These are phyloP conservation scores for Asbolus verrucosus DNA, from an alignment of 1,140 invertebrate genomes.

Conservation along the genomic window DNA sequence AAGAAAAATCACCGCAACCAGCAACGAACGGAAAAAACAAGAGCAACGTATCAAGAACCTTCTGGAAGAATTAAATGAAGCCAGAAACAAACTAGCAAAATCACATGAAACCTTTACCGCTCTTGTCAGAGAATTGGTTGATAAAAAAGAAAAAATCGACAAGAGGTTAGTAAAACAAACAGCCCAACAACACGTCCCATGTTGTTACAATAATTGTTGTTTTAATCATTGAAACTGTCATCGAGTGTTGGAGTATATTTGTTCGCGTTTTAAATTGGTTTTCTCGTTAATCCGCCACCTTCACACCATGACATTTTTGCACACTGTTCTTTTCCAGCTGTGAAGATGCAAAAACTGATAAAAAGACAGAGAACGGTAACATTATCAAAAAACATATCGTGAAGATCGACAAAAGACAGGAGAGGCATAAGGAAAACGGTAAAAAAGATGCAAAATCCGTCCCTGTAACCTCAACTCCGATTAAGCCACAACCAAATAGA, in stretches of 20 bases:
- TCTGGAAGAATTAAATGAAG: conserved; percentile 54
- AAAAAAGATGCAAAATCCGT: not conserved
- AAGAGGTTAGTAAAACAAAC: conserved; percentile 54
- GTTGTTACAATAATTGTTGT: not conserved
- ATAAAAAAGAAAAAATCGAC: conserved; percentile 57
- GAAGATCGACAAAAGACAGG: no score
- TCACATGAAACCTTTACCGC: conserved; percentile 55
- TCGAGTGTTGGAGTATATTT: no score
- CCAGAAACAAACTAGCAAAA: conserved; percentile 49
- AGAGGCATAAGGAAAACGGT: not conserved
- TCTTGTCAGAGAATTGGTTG: conserved; percentile 55
- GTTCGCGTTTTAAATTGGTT: no score
- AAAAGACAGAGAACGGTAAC: not conserved
- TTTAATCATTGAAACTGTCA: no score
- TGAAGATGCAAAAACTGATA: not conserved
- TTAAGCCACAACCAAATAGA: conserved; percentile 18
- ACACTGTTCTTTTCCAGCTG: conserved; percentile 17
- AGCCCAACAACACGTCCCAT: not conserved
- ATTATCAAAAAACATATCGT: not conserved
- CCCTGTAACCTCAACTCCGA: conserved; percentile 18
- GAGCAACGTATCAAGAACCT: conserved; percentile 58
- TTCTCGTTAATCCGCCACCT: not conserved
- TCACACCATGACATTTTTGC: conserved; percentile 13
- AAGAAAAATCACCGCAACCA: conserved; percentile 59
- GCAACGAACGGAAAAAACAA: conserved; percentile 57